Conservation (phyloP, 1,140 invertebrate genomes). For the Macrosteles quadrilineatus region DNA sequence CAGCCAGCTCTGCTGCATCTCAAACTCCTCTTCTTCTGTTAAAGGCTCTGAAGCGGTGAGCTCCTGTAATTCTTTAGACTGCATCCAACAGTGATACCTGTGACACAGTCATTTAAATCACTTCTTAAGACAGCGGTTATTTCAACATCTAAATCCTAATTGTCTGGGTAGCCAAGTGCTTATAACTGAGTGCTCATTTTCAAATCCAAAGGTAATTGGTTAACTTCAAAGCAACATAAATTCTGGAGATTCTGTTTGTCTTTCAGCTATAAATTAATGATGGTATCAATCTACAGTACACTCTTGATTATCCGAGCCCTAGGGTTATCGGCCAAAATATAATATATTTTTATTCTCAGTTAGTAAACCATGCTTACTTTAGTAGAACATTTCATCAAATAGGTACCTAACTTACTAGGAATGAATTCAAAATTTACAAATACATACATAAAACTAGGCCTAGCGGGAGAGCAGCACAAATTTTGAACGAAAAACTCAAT, state of each 20-base stretch:
- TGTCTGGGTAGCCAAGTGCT: too few relatives aligned
- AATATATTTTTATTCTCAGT: too few relatives aligned
- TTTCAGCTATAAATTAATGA: neutral
- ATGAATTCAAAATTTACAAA: too few relatives aligned
- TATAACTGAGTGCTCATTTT: slow-evolving; percentile 15
- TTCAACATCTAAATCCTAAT: slow-evolving; percentile 2
- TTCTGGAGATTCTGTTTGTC: neutral
- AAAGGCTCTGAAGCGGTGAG: slow-evolving; percentile 89
- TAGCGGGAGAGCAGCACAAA: too few relatives aligned
- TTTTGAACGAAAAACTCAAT: too few relatives aligned
- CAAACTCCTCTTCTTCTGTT: slow-evolving; percentile 80
- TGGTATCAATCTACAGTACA: neutral
- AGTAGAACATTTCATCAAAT: too few relatives aligned
- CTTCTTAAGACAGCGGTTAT: slow-evolving; percentile 26
- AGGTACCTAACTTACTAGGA: too few relatives aligned
- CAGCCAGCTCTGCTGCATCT: slow-evolving; percentile 88
- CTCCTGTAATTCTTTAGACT: slow-evolving; percentile 72
- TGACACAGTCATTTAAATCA: slow-evolving; percentile 35
- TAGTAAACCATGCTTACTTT: too few relatives aligned
- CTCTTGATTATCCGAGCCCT: too few relatives aligned
- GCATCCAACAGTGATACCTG: slow-evolving; percentile 94
- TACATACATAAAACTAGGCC: too few relatives aligned
- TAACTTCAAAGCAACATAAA: slow-evolving; percentile 33
- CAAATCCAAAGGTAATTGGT: slow-evolving; percentile 12
- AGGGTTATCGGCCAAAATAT: too few relatives aligned